Percentiles rank a stretch among this genome's conserved stretches.
These are phyloP conservation scores for Rugalucina vietnamica DNA, from an alignment of 2,888 invertebrate species.

Conservation along the genomic window DNA sequence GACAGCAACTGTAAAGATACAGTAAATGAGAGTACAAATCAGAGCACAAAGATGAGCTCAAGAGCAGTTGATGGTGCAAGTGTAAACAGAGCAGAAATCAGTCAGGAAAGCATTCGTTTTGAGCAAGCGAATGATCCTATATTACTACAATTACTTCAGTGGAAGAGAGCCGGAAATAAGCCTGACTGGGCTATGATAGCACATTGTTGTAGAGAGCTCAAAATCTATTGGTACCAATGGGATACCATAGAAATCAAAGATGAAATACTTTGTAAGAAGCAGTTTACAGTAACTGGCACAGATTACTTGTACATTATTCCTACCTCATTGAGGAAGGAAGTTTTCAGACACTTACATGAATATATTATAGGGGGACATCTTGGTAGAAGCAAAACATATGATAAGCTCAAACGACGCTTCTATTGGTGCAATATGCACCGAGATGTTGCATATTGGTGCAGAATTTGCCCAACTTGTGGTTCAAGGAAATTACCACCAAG, in stretches of 20 bases:
- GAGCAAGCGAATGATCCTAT: conserved; percentile 12
- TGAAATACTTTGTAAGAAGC: not conserved
- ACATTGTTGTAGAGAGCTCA: not conserved
- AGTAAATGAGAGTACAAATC: not conserved
- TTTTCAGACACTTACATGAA: conserved; percentile 20
- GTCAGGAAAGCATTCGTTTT: not conserved
- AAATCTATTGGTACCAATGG: conserved; percentile 14
- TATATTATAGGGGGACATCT: conserved; percentile 30
- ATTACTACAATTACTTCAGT: not conserved
- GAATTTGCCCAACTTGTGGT: conserved; percentile 28
- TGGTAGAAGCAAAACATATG: conserved; percentile 30
- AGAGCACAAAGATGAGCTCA: not conserved
- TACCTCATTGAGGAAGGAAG: not conserved
- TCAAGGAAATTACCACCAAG: conserved; percentile 19
- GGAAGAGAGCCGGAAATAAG: conserved; percentile 1
- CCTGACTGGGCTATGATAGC: conserved; percentile 28
- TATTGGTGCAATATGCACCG: conserved; percentile 28
- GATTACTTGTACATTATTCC: not conserved
- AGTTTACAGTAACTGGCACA: not conserved
- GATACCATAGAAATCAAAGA: not conserved
- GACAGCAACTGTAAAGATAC: not conserved
- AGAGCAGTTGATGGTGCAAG: no score
- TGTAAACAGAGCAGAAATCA: not conserved
- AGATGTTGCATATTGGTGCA: conserved; percentile 34
- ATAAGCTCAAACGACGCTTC: conserved; percentile 18